Evolutionary conservation across 2,113 vertebrate species (phyloP), one percentile per base, ranked within the genome.

Genomic region (Hippolais icterina): DNA sequence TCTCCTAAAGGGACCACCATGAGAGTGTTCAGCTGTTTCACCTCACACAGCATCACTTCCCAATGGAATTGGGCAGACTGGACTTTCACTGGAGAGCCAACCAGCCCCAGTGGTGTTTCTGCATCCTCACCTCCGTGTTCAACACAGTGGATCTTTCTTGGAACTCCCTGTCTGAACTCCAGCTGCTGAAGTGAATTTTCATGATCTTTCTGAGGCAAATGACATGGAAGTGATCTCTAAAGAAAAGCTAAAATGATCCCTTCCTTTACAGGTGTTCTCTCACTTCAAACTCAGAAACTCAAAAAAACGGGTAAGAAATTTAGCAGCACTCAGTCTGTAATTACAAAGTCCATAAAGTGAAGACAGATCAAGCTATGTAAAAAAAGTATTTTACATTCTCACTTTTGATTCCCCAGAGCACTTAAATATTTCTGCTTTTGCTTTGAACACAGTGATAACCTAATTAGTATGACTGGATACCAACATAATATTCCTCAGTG

Each of bases 401-500:
- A 64, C 53, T 93, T 87, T 56, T 70, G 83, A 91, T 87, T 94
- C 74, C 84, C 72, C 47, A 70, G 54, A 90, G 85, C 63, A 47
- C 52, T 82, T 77, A 95, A 85, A 86, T 90, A 83, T 37, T 89
- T 90, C 89, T 94, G 70, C 65, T 88, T 92, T 84, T 92, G 83
- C 90, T 95, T 87, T 95, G 85, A 91, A 94, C 60, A 81, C 71
- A 78, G 85, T 29, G 83, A 96, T 90, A 96, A 91, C 65, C 92
- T 94, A 93, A 96, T 94, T 96, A 96, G 87, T 44, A 50, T 59
- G 56, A 91, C 70, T 92, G 83, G 77, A 96, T 92, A 93, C 68
- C 89, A 97, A 95, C 83, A 79, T 46, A 88, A 95, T 64, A 95
- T 83, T 94, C 68, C 87, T 92, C 87, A 87, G 80, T 80, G 93